Conservation (phyloP, 2,113 vertebrate species). For the Nyctibius bracteatus region DNA sequence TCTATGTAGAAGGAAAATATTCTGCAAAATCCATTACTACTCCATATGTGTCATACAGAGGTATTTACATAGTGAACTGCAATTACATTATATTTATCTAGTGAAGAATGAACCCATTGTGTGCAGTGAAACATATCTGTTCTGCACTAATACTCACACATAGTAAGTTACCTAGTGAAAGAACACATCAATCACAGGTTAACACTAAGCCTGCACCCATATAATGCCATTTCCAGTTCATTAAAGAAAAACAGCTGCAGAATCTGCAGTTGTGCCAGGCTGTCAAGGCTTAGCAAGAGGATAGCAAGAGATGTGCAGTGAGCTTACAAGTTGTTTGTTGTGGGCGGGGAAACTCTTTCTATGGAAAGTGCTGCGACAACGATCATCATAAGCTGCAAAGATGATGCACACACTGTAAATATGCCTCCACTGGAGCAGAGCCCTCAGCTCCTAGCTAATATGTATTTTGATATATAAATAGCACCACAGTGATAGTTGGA, state of each 20-base stretch:
- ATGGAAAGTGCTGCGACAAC: background rate
- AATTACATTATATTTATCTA: conserved; percentile 49
- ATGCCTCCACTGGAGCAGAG: background rate
- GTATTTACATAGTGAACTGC: conserved; percentile 49
- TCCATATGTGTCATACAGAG: background rate
- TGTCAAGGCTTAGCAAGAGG: background rate
- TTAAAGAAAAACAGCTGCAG: conserved; percentile 17
- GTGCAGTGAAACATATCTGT: conserved; percentile 1
- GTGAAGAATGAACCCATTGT: conserved; percentile 36
- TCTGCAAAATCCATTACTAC: conserved; percentile 12
- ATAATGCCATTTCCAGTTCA: conserved; percentile 26
- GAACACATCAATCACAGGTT: conserved; percentile 31
- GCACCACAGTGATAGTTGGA: background rate
- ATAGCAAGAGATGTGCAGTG: background rate
- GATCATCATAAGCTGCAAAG: background rate
- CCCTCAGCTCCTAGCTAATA: background rate
- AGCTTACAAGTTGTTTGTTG: background rate
- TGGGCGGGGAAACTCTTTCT: background rate
- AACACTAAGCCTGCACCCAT: background rate
- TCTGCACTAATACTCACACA: background rate
- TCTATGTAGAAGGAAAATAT: background rate
- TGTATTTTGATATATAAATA: background rate
- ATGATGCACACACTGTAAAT: background rate
- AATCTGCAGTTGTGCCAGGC: background rate
- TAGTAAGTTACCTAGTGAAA: conserved; percentile 23